Conservation (phyloP, 2,797 vertebrate species). For the Sardinella longiceps region DNA sequence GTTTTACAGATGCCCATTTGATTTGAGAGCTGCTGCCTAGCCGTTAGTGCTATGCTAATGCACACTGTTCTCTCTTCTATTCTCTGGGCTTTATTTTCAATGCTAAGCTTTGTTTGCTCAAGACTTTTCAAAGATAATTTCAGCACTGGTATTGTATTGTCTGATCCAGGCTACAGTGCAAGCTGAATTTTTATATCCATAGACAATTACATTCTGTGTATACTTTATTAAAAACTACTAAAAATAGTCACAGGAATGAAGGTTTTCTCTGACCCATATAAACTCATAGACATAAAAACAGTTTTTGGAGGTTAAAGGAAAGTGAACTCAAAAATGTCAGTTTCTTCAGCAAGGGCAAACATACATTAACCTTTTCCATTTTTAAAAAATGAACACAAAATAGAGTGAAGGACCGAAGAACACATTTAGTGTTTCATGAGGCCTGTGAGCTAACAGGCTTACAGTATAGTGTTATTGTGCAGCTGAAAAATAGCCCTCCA, state of each 20-base stretch:
- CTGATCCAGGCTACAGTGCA: not conserved
- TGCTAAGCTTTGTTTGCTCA: not conserved
- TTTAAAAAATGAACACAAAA: not conserved
- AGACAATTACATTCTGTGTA: not conserved
- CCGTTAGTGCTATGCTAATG: slow-evolving; percentile 21
- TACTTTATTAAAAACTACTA: too few relatives aligned
- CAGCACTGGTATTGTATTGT: not conserved
- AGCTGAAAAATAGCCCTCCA: too few relatives aligned
- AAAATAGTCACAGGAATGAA: not conserved
- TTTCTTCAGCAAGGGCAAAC: not conserved
- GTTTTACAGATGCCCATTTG: slow-evolving; percentile 37
- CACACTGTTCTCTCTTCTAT: slow-evolving; percentile 8
- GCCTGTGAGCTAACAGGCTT: too few relatives aligned
- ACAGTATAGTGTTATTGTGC: too few relatives aligned
- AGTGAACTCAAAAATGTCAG: not conserved
- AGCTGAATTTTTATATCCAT: not conserved
- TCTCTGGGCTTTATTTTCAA: slow-evolving; percentile 39
- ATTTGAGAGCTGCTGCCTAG: slow-evolving; percentile 41
- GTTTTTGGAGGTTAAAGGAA: not conserved
- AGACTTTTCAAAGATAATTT: not conserved
- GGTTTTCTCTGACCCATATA: not conserved
- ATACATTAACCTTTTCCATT: not conserved
- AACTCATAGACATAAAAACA: not conserved
- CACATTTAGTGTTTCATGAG: too few relatives aligned
- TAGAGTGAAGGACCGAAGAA: too few relatives aligned